A percentile compares a stretch with the other conserved stretches of the same genome.
Evolutionary conservation across 2,113 vertebrate genomes (phyloP).

Genomic region (Cisticola juncidis): DNA sequence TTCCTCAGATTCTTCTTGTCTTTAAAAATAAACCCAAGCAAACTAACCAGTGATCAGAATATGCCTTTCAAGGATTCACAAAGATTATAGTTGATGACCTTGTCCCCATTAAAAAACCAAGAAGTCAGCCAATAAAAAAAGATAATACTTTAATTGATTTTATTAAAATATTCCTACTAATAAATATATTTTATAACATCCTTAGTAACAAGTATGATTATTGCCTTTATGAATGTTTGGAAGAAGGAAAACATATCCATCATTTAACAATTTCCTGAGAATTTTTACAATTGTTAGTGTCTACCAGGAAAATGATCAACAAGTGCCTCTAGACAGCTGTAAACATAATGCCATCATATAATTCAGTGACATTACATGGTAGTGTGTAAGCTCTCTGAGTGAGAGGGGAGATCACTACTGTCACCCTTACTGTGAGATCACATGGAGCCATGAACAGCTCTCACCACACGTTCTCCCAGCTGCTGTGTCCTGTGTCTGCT

Average conservation of each 20-base stretch:
- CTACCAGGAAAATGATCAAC: constrained; percentile 47
- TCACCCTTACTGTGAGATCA: constrained; percentile 33
- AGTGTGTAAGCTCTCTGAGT: constrained; percentile 22
- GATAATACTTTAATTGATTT: background rate
- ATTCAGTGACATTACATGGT: constrained; percentile 8
- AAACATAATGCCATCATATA: constrained; percentile 25
- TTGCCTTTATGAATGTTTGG: background rate
- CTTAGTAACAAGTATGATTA: background rate
- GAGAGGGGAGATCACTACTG: constrained; percentile 33
- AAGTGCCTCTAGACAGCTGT: constrained; percentile 22
- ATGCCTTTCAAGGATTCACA: background rate
- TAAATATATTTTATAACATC: constrained; percentile 24
- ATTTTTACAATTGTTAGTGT: constrained; percentile 52
- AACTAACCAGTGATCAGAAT: background rate
- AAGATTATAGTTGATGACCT: background rate
- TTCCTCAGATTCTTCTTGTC: background rate
- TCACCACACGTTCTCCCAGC: constrained; percentile 37
- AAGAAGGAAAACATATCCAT: constrained; percentile 16
- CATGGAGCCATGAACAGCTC: constrained; percentile 10
- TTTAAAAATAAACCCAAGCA: constrained; percentile 29
- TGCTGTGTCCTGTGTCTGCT: background rate
- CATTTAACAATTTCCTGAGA: constrained; percentile 39
- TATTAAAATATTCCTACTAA: background rate
- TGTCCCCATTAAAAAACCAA: background rate
- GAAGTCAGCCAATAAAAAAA: background rate